phyloP scores from a whole-genome alignment of 1,140 invertebrate species.

The Drosophila parvula region DNA sequence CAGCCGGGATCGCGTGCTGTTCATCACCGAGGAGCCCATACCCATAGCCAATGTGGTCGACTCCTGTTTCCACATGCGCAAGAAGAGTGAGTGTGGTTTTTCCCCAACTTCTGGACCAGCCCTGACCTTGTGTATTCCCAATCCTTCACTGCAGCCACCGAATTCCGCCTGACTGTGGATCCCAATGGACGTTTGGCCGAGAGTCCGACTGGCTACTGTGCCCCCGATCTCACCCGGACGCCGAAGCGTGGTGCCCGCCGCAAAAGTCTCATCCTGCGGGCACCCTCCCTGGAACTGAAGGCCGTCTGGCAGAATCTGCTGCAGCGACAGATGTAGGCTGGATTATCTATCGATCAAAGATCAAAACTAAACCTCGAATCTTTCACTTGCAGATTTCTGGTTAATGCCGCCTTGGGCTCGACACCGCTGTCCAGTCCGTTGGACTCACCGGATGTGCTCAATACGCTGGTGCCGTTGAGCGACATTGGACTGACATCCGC shows the following conservation, averaged over 20 bases:
- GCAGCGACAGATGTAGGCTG: slow-evolving; percentile 92
- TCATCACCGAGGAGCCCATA: slow-evolving; percentile 93
- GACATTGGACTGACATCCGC: slow-evolving; percentile 80
- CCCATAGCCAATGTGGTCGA: slow-evolving; percentile 90
- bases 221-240: slow-evolving; percentile 85
- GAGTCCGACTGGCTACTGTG: slow-evolving; percentile 88
- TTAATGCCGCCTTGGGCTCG: slow-evolving; percentile 86
- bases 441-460: slow-evolving; percentile 86
- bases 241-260: slow-evolving; percentile 87
- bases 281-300: slow-evolving; percentile 92
- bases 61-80: slow-evolving; percentile 92
- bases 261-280: slow-evolving; percentile 89
- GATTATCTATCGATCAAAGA: background rate
- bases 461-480: slow-evolving; percentile 78
- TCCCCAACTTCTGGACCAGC: background rate
- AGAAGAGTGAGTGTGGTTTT: slow-evolving; percentile 87
- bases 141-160: slow-evolving; percentile 86
- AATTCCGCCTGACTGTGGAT: slow-evolving; percentile 88
- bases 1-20: slow-evolving; percentile 92
- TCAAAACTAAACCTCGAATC: background rate
- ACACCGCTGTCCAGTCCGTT: slow-evolving; percentile 87
- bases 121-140: background rate
- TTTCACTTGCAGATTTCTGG: slow-evolving; percentile 85
- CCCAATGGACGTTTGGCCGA: slow-evolving; percentile 86
- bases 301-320: slow-evolving; percentile 95